Conservation (phyloP, 2,797 vertebrate genomes). For the Crocodylus rhombifer region DNA sequence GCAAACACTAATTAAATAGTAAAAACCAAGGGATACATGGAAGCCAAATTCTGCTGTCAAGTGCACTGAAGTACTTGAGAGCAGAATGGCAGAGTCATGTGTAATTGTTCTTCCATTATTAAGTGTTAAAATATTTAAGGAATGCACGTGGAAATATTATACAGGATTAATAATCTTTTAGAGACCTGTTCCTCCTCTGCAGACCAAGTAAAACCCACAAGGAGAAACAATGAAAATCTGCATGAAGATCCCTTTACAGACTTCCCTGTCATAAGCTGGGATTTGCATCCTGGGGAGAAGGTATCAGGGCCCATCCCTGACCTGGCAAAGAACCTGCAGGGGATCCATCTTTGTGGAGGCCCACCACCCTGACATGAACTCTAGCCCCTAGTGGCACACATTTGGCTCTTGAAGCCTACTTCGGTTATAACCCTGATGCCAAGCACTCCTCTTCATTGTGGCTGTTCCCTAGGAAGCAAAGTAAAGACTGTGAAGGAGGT, state of each 20-base stretch:
- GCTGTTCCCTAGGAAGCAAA: background rate
- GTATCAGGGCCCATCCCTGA: background rate
- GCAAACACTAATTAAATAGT: background rate
- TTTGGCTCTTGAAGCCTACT: no score
- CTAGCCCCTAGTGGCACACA: no score
- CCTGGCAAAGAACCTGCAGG: background rate
- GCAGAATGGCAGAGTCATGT: fast-evolving
- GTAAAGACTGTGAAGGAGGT: background rate
- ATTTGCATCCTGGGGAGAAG: background rate
- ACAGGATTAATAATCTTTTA: background rate
- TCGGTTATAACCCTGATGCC: background rate
- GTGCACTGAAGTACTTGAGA: background rate
- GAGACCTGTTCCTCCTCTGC: background rate
- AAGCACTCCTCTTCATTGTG: background rate
- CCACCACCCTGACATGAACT: background rate
- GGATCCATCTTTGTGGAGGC: background rate
- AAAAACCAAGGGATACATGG: background rate
- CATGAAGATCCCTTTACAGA: background rate
- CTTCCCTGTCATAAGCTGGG: background rate
- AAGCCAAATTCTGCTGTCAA: background rate
- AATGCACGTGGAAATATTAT: background rate
- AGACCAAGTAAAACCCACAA: background rate
- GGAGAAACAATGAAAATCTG: fast-evolving
- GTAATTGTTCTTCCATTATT: background rate
- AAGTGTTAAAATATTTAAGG: background rate